These are phyloP conservation scores for Stichopus chloronotus DNA, from an alignment of 35 echinoderm and acorn worm genomes.

Conservation along the genomic window DNA sequence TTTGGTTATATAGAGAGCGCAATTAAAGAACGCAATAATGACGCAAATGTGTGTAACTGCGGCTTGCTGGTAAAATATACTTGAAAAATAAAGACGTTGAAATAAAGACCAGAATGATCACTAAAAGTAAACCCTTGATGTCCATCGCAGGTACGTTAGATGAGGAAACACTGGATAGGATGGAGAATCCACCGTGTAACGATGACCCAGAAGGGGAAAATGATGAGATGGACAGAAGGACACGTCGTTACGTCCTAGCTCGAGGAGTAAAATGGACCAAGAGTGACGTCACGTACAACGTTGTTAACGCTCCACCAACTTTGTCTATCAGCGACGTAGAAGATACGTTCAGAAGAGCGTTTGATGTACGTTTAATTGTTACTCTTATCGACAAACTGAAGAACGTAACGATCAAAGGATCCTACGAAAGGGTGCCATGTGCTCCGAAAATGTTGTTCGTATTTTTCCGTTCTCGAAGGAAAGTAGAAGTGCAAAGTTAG, in stretches of 20 bases:
- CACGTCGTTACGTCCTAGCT: neutral
- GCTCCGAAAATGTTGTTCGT: too few relatives aligned
- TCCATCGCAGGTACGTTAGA: neutral
- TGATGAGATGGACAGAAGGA: neutral
- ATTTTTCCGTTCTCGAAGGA: too few relatives aligned
- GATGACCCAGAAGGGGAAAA: neutral
- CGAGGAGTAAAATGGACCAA: constrained; percentile 14
- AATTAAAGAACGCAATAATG: too few relatives aligned
- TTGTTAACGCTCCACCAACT: neutral
- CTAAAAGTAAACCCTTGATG: neutral
- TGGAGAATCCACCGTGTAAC: constrained; percentile 3
- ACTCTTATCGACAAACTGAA: too few relatives aligned
- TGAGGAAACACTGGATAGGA: neutral
- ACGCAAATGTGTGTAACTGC: too few relatives aligned
- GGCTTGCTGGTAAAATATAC: too few relatives aligned
- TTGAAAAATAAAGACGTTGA: neutral
- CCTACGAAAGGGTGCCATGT: too few relatives aligned
- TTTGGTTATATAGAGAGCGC: neutral
- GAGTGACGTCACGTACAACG: neutral
- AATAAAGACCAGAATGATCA: neutral
- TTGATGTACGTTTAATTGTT: constrained; percentile 1
- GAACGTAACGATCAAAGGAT: too few relatives aligned
- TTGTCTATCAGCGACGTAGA: neutral
- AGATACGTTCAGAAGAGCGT: constrained; percentile 15
- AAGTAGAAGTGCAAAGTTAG: too few relatives aligned